Evolutionary conservation across 2,113 vertebrate species (phyloP), one percentile per base, ranked within the genome.

Genomic region (Bagarius yarrelli): DNA sequence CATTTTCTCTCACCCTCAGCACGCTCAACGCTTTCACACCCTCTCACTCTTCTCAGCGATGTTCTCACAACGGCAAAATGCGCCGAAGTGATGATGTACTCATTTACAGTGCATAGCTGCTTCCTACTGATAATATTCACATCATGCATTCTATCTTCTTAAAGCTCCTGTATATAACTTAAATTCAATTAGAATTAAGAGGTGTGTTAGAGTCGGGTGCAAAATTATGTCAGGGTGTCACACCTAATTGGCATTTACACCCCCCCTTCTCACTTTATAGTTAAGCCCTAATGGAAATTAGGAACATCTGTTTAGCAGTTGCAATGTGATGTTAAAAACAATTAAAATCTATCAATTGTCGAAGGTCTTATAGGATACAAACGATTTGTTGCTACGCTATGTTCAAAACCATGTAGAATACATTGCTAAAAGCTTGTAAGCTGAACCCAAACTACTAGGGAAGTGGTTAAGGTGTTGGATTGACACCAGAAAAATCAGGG

Each of bases 41-140:
- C 64, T 70, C 64, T 40, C 36, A 66, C 53, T 82, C 64, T 70
- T n/a, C 69, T 71, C 27, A 59, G 47, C 23, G 74, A 73, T 80
- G 80, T 84, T 80, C 63, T 71, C 61, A 50, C 69, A 74, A 76
- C 64, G 67, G 36, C 80, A 59, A 52, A 71, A 66, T 81, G 79
- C 64, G 60, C 47, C 9, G 3, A 25, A 66, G 30, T 81, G 74
- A n/a, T 83, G 76, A 83, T 83, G n/a, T 52, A 67, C 66, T 72
- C 13, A 63, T 85, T 85, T 63, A 66, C 80, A 82, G 16, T 76
- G 53, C 55, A 69, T 78, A 59, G 52, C 63, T 78, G 44, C 75
- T 79, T 52, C 70, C 36, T 56, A 32, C 74, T 52, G 64, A 52
- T 76, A 53, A 66, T 71, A 79, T 63, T 34, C 21, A 63, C 47